Conservation (phyloP, 2,113 vertebrate species). For the Uria aalge region DNA sequence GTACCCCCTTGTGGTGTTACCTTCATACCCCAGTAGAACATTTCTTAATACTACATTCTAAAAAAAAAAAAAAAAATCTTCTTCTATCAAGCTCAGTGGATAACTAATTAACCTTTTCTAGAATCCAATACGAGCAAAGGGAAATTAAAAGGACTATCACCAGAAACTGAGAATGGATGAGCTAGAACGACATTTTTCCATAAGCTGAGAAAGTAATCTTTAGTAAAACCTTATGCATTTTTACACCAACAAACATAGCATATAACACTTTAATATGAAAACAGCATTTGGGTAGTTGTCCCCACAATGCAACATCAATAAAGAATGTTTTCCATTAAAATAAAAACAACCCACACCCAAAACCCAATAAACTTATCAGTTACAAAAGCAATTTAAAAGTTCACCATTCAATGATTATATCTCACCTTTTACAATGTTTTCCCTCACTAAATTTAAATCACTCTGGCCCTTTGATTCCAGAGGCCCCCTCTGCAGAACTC, state of each 20-base stretch:
- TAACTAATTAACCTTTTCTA: constrained; percentile 74
- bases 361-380: background rate
- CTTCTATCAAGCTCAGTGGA: constrained; percentile 51
- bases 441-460: background rate
- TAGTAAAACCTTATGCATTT: background rate
- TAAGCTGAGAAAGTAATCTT: background rate
- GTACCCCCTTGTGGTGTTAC: constrained; percentile 74
- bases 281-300: background rate
- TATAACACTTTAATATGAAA: background rate
- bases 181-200: background rate
- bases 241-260: background rate
- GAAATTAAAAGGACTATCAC: constrained; percentile 44
- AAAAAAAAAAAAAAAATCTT: constrained; percentile 40
- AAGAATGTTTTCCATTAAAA: background rate
- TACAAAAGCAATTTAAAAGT: background rate
- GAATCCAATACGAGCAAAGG: constrained; percentile 56
- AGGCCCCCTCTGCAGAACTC: background rate
- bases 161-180: constrained; percentile 14
- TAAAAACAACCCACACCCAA: background rate
- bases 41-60: constrained; percentile 51
- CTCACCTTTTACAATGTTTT: background rate
- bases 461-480: background rate
- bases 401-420: background rate
- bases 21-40: constrained; percentile 69
- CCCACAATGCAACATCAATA: background rate